A percentile compares a stretch with the other conserved stretches of the same genome.
These are phyloP conservation scores for Gavia stellata DNA, from an alignment of 2,113 vertebrate genomes.

Conservation along the genomic window DNA sequence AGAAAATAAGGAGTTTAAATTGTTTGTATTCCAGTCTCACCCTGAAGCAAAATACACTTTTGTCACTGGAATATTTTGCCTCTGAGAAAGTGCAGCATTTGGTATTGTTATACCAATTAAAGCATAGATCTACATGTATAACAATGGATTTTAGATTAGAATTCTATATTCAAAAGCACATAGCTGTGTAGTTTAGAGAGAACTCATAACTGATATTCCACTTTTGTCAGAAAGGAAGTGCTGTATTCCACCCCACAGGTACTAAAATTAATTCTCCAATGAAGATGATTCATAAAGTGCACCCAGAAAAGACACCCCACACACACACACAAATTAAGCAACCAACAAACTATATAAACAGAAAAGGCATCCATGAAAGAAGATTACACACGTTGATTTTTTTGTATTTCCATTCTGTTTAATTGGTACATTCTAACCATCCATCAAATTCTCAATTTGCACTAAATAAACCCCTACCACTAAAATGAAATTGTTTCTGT, in stretches of 20 bases:
- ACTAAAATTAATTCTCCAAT: not conserved
- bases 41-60: not conserved
- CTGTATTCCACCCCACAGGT: not conserved
- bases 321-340: not conserved
- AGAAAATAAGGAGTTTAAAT: not conserved
- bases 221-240: not conserved
- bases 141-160: not conserved
- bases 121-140: not conserved
- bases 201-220: not conserved
- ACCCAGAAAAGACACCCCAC: not conserved
- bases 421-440: not conserved
- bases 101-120: not conserved
- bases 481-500: not conserved
- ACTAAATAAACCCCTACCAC: not conserved
- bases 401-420: not conserved
- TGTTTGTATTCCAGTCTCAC: not conserved
- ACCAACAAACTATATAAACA: not conserved
- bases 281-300: not conserved
- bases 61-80: not conserved
- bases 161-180: not conserved
- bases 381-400: accelerated
- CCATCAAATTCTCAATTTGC: not conserved
- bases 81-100: not conserved
- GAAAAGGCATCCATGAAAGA: not conserved
- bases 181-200: not conserved